Base-by-base conservation (phyloP, 37 sponge, comb jelly and placozoan genomes). In the Oopsacas minuta region DNA sequence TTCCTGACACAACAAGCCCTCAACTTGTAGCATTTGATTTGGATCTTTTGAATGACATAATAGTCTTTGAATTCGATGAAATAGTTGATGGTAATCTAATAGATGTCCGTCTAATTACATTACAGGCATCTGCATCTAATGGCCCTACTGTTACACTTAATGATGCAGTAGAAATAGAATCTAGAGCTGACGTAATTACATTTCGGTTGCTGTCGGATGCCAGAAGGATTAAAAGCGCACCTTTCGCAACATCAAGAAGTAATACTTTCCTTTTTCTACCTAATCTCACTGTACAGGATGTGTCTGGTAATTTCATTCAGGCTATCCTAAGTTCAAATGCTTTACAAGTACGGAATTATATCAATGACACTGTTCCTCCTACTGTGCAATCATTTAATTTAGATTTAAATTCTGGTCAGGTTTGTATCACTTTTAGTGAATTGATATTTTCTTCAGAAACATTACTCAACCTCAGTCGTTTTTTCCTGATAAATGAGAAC, bases 391-490 rank as follows among this genome's bases (percentile, higher is more conserved):
- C 82, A 10, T 91, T 89, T 42, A n/a, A 69, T 8, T 84, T 95
- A 23, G 93, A 95, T 84, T 83, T 92, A 0, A 85, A 91, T 84
- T 39, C 36, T 38, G 91, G 90, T 37, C 25, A 51, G 22, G 32
- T 95, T 35, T 90, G 84, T 37, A 85, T 95, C 46, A 91, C 93
- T 15, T 95, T 95, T 61, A 75, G 88, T 30, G 93, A 95, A 39
- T 84, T 90, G 5, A 61, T 61, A 10, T 61, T 61, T 23, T 89
- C 91, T 23, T 87, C 91, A 81, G 81, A 20, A 12, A 61, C 30
- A 20, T 25, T 25, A 32, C 75, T 61, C 22, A 61, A 61, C 30
- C 30, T 61, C 20, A 42, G 12, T 15, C 49, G 49, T 15, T 61
- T 61, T 12, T 20, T n/a, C 30, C 75, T 61, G 1, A 61, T 34